Evolutionary conservation across 2,888 invertebrate genomes (phyloP), one percentile per base, ranked within the genome.

Genomic region (Octonoba sinensis): DNA sequence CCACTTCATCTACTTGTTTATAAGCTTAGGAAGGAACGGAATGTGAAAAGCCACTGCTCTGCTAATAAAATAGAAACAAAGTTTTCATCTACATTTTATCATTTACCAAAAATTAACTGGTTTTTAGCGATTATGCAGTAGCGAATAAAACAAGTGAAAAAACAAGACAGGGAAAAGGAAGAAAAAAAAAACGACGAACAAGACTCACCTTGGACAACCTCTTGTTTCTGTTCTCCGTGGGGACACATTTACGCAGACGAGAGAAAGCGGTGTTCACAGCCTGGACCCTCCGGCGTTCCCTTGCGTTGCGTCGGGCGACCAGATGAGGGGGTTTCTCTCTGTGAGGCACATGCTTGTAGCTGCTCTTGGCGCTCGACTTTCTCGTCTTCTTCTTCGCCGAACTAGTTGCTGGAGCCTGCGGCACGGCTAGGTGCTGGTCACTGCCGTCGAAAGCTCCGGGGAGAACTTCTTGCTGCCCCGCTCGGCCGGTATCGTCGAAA

Each of bases 191-290:
- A 27, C 24, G n/a, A 62, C 15, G 1, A n/a, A 16, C 20, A 15
- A 18, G 8, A 54, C 92, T 92, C 75, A 92, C 92, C 88, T 92
- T 92, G 85, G 92, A 92, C 66, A 92, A 88, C 65, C 91, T 87
- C 86, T 91, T 91, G 57, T 89, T 90, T 85, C 87, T 86, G 83
- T 91, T 90, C 82, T 91, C 91, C 4, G 92, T 92, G 2, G 83
- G 83, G 56, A 92, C 90, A 84, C 90, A 91, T 87, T 91, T 90
- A 65, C 92, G 89, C 56, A 92, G 89, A 71, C 90, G 89, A 1
- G 89, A 87, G 87, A 92, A 92, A 49, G 92, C 92, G 76, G 88
- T 89, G 88, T 92, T 92, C 84, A 92, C 92, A 16, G 92, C 92
- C 87, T 92, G 91, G 44, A 92, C 92, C 83, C 92, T 88, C 76